Base-by-base conservation (phyloP, 2,888 invertebrate species). In the Perizoma affinitatum region DNA sequence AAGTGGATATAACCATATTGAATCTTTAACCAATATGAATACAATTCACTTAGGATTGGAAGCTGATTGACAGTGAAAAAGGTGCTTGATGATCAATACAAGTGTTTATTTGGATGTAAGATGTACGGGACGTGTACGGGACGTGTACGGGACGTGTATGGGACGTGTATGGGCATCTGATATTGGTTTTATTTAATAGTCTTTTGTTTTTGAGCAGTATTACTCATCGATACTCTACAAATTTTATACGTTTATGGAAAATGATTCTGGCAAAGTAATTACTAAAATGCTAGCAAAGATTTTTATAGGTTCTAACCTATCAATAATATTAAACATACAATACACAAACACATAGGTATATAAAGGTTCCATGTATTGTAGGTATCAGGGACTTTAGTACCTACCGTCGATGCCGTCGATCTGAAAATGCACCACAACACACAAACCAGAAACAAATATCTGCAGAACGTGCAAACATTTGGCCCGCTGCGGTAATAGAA, bases 61-160 rank as follows among this genome's bases (percentile, higher is more conserved):
- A 44, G 10, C 49, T 53, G 58, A 22, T 22, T 22, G 22, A 22
- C 22, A 3, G 22, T 22, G 22, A 22, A 22, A 22, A 2, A 3
- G 22, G 61, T 54, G 9, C 42, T 61, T 52, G 63, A 61, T 58
- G 58, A 54, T 61, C 52, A 58, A 69, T 69, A 64, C 61, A 66
- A 33, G 52, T 36, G 49, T 53, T 61, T 54, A 64, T 65, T 63
- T 58, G 59, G 62, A 58, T 57, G 63, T 67, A 66, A 67, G n/a
- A 22, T 67, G 65, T 63, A 54, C 58, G 63, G 47, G 54, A 52
- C 61, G 42, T 58, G 55, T 67, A 60, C 60, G 67, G 67, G 47
- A n/a, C n/a, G n/a, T 66, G 65, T 63, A 54, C 58, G 63, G 47
- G 54, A 52, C 61, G 42, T 66, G 65, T 63, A 54, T 61, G 63